phyloP scores from a whole-genome alignment of 2,797 vertebrate genomes.

The Cheirogaleus major region DNA sequence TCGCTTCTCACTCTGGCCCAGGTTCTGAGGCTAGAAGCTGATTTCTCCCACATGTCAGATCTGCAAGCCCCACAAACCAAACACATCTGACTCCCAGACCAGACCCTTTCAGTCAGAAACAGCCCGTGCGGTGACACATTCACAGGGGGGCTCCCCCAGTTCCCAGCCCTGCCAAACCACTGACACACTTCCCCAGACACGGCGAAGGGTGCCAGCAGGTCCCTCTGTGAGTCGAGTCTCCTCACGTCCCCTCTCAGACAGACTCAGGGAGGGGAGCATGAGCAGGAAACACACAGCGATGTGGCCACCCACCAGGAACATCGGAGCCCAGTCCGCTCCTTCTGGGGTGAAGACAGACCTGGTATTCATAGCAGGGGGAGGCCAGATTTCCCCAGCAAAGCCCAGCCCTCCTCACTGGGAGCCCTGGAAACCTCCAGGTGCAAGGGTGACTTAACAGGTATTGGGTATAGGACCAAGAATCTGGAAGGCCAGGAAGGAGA shows the following conservation, averaged over 20 bases:
- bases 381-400: background rate
- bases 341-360: background rate
- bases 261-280: background rate
- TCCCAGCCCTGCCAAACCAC: background rate
- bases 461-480: background rate
- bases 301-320: background rate
- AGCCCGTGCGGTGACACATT: background rate
- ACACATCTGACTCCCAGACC: background rate
- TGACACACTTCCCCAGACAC: background rate
- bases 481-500: background rate
- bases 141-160: rapidly evolving
- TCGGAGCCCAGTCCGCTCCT: background rate
- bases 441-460: background rate
- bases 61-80: background rate
- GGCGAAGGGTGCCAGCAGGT: background rate
- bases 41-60: background rate
- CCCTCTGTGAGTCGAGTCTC: background rate
- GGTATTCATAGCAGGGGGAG: background rate
- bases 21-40: background rate
- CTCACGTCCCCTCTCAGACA: background rate
- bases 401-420: background rate
- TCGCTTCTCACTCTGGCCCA: background rate
- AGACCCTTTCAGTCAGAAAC: background rate
- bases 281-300: background rate
- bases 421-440: background rate